Base-by-base conservation (phyloP, 2,113 vertebrate species). In the Pyrgilauda ruficollis region DNA sequence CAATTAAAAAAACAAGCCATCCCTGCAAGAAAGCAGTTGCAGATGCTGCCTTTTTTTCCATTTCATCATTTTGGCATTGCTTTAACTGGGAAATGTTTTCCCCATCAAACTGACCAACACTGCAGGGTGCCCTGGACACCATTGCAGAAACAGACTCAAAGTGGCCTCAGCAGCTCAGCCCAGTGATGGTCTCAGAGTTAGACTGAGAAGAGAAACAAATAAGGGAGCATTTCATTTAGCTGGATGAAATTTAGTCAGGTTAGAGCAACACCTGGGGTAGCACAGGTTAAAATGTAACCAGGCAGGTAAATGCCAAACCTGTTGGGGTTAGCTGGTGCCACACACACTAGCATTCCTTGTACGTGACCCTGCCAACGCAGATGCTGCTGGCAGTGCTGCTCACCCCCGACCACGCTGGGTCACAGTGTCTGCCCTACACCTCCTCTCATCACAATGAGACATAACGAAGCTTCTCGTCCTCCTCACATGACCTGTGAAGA, bases 401-500 rank as follows among this genome's bases (percentile, higher is more conserved):
- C 99, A 99, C 99, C 98, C 98, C 98, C 86, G 75, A 64, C 93
- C 97, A 98, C 58, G 96, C 37, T 95, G 97, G 97, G 96, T 99
- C 98, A 99, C 62, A 98, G 98, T 95, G 97, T 97, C 97, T 99
- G 99, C 98, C 99, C 98, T 99, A 99, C 67, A 97, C 95, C 98
- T 83, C 98, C 98, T 98, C 98, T 96, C 98, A 99, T 98, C 98
- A 98, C 95, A 98, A 98, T 52, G 59, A 98, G 98, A 98, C 98
- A 98, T 44, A 99, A 96, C 67, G 98, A 97, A 91, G 98, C 96
- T 91, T 98, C 98, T 97, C 98, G 21, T 98, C 98, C 97, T 99
- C 98, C 97, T 98, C 99, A 98, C 96, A 98, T 97, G 98, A 99
- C 98, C 99, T 99, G 99, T 58, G 97, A 97, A 98, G 96, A 99